Percentiles rank a stretch among this genome's conserved stretches.
These are phyloP conservation scores for Morpho helenor DNA, from an alignment of 2,888 invertebrate species.

Conservation along the genomic window DNA sequence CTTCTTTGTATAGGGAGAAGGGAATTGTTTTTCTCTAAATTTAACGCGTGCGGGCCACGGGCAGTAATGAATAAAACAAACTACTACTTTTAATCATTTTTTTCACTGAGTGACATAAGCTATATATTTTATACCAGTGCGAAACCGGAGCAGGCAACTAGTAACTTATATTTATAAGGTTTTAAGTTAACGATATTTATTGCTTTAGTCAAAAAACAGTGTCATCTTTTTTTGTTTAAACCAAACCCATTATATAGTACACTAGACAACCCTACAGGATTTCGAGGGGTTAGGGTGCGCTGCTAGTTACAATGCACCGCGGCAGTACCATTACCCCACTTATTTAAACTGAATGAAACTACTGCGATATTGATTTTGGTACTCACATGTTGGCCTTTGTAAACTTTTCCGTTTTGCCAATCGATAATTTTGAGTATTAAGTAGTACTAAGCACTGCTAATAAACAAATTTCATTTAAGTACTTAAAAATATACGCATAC, in stretches of 20 bases:
- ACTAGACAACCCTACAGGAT: slow-evolving; percentile 25
- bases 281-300: slow-evolving; percentile 37
- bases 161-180: too few relatives aligned
- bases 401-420: slow-evolving; percentile 12
- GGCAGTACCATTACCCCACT: slow-evolving; percentile 65
- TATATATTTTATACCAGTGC: too few relatives aligned
- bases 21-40: too few relatives aligned
- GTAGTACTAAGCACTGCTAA: neutral
- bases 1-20: too few relatives aligned
- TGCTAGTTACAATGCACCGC: slow-evolving; percentile 53
- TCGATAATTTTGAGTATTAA: neutral
- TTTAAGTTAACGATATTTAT: too few relatives aligned
- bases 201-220: too few relatives aligned
- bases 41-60: too few relatives aligned
- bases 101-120: too few relatives aligned
- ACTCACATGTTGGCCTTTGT: slow-evolving; percentile 40
- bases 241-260: neutral
- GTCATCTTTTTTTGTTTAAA: neutral
- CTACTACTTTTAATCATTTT: too few relatives aligned
- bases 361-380: slow-evolving; percentile 67
- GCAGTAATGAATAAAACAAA: too few relatives aligned
- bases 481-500: neutral
- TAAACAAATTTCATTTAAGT: neutral
- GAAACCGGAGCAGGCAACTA: too few relatives aligned
- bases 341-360: slow-evolving; percentile 62